A percentile compares a stretch with the other conserved stretches of the same genome.
These are phyloP conservation scores for Corella eumyota DNA, from an alignment of 23 tunicate species.

Conservation along the genomic window DNA sequence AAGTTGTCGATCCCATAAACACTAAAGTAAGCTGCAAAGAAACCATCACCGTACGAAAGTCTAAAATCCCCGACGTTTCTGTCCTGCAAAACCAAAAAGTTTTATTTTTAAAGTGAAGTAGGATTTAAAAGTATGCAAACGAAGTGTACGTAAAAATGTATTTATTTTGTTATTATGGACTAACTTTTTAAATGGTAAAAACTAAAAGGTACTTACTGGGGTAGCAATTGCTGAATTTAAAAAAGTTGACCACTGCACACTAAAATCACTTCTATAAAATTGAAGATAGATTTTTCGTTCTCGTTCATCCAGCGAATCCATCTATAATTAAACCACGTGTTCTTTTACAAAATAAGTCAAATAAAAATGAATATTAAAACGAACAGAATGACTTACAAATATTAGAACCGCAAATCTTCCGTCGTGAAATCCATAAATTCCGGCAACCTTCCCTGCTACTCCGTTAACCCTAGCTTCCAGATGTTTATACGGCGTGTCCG, in stretches of 20 bases:
- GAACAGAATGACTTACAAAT: conserved; percentile 59
- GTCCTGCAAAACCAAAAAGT: conserved; percentile 33
- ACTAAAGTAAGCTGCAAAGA: conserved; percentile 43
- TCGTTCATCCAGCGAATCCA: background rate
- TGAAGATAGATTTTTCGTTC: conserved; percentile 36
- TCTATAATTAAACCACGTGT: conserved; percentile 12
- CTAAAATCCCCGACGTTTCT: conserved; percentile 70
- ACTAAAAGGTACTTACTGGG: conserved; percentile 31
- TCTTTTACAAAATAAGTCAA: no score
- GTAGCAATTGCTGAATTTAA: conserved; percentile 57
- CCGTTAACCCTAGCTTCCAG: conserved; percentile 23
- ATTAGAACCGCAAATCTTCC: conserved; percentile 41
- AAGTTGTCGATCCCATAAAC: conserved; percentile 58
- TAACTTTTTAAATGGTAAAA: background rate
- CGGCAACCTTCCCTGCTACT: conserved; percentile 23
- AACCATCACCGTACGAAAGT: conserved; percentile 54
- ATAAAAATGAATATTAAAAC: no score
- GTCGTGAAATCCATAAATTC: conserved; percentile 66
- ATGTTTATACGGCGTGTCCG: conserved; percentile 6
- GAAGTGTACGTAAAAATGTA: no score
- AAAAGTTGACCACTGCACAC: conserved; percentile 40
- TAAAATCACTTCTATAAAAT: conserved; percentile 47
- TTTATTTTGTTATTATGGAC: no score
- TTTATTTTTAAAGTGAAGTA: no score
- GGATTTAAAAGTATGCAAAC: no score